phyloP scores from a whole-genome alignment of 2,113 vertebrate genomes.

The Rhipidura dahli region DNA sequence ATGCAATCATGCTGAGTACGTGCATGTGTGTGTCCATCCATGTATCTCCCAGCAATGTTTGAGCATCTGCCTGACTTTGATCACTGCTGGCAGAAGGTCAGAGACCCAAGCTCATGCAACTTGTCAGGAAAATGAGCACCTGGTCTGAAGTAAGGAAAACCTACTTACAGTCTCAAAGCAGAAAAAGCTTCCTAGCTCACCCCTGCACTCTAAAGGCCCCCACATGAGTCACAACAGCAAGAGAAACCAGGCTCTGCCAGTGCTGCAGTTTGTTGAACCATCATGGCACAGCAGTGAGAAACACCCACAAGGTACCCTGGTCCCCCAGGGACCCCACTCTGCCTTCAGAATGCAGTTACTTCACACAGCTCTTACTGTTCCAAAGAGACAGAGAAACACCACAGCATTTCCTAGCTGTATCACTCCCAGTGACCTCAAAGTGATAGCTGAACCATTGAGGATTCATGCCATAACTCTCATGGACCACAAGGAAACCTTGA shows the following conservation, averaged over 20 bases:
- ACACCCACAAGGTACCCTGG: accelerated
- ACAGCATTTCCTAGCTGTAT: neutral
- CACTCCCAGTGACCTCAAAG: neutral
- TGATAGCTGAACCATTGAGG: neutral
- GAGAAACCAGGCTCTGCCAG: neutral
- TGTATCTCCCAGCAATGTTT: neutral
- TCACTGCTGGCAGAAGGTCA: constrained; percentile 5
- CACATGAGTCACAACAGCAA: neutral
- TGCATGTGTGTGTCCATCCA: neutral
- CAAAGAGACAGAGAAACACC: neutral
- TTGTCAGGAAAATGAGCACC: neutral
- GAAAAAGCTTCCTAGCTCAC: neutral
- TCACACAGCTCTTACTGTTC: neutral
- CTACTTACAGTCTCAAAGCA: neutral
- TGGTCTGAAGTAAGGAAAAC: neutral
- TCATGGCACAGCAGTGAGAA: accelerated
- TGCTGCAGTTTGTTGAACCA: neutral
- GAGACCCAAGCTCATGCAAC: neutral
- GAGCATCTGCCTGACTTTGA: constrained; percentile 12
- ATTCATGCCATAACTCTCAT: neutral
- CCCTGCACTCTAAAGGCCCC: neutral
- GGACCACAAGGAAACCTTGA: neutral
- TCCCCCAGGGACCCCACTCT: neutral
- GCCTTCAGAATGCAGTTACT: neutral
- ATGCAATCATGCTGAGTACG: neutral